phyloP scores from a whole-genome alignment of 2,888 invertebrate genomes.

The Andrena marginata region DNA sequence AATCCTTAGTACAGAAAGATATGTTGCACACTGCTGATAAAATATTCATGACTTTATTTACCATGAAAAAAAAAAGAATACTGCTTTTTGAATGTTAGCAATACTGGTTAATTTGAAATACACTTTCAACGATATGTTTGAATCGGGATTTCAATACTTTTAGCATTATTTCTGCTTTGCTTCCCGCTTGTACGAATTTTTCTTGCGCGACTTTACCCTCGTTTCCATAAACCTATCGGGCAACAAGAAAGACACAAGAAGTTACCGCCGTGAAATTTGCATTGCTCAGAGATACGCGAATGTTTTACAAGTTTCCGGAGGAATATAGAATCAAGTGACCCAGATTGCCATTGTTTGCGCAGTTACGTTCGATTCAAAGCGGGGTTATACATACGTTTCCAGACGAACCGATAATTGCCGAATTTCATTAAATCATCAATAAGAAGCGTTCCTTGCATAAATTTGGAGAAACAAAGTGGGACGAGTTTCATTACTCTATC shows the following conservation, averaged over 20 bases:
- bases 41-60: background rate
- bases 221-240: slow-evolving; percentile 51
- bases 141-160: background rate
- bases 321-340: slow-evolving; percentile 57
- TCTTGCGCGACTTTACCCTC: slow-evolving; percentile 34
- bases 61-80: background rate
- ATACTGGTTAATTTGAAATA: background rate
- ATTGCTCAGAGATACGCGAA: slow-evolving; percentile 33
- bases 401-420: slow-evolving; percentile 42
- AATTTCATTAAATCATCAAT: slow-evolving; percentile 34
- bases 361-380: slow-evolving; percentile 11
- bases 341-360: slow-evolving; percentile 52
- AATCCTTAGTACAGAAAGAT: background rate
- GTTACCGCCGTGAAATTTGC: slow-evolving; percentile 48
- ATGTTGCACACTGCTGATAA: background rate
- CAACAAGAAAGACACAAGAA: slow-evolving; percentile 50
- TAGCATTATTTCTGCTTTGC: slow-evolving; percentile 26
- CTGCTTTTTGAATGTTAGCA: background rate
- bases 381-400: background rate
- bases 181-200: slow-evolving; percentile 25
- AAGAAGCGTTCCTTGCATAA: background rate
- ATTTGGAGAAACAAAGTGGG: background rate
- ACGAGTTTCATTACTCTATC: background rate
- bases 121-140: background rate
- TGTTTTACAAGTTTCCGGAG: slow-evolving; percentile 50